Percentiles rank a stretch among this genome's conserved stretches.
Conservation (phyloP, 2,113 vertebrate species). For the Herpetotheres cachinnans region DNA sequence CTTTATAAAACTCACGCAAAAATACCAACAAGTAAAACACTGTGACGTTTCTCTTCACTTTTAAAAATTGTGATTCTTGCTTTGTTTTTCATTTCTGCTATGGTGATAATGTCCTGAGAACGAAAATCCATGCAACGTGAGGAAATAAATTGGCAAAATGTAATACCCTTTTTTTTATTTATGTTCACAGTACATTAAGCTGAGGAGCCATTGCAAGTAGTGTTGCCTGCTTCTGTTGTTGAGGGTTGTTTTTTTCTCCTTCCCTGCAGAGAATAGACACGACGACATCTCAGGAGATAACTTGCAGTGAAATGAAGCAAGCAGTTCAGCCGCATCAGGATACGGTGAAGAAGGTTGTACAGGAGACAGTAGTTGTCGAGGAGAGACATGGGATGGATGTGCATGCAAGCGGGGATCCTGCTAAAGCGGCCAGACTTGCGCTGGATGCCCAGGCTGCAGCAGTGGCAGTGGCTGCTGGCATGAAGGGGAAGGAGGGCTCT, state of each 20-base stretch:
- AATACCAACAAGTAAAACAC: neutral
- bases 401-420: constrained; percentile 67
- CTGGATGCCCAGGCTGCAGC: constrained; percentile 47
- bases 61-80: neutral
- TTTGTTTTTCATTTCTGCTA: neutral
- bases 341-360: constrained; percentile 67
- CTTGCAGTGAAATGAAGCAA: constrained; percentile 47
- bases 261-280: constrained; percentile 72
- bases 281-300: constrained; percentile 38
- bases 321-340: constrained; percentile 45
- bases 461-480: neutral
- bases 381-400: constrained; percentile 75
- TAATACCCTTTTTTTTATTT: neutral
- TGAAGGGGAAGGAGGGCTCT: constrained; percentile 68
- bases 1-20: neutral
- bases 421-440: constrained; percentile 15
- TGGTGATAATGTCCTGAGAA: neutral
- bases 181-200: neutral
- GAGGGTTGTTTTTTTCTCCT: neutral
- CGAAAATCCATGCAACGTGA: fast-evolving
- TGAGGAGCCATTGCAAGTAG: neutral
- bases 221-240: neutral
- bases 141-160: constrained; percentile 28
- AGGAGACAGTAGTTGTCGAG: constrained; percentile 70
- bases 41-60: neutral